Evolutionary conservation across 1,140 invertebrate species (phyloP).

Genomic region (Zaprionus capensis): DNA sequence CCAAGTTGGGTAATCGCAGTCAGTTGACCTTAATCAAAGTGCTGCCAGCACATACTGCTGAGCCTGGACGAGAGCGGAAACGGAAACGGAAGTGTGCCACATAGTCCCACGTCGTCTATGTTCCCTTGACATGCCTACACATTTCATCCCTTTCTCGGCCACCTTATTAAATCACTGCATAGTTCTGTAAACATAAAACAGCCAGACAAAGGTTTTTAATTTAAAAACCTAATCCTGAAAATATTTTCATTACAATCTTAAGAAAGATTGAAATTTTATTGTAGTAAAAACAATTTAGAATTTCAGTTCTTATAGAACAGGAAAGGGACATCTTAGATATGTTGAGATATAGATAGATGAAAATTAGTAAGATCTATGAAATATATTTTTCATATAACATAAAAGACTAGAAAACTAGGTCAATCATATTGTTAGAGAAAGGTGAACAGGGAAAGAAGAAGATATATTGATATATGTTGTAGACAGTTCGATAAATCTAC

Average conservation of each 20-base stretch:
- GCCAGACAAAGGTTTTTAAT: too few species aligned
- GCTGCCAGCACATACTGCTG: conserved; percentile 1
- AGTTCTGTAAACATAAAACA: neutral
- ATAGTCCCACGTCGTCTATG: conserved; percentile 47
- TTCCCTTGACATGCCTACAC: conserved; percentile 17
- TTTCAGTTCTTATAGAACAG: too few species aligned
- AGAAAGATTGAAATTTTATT: too few species aligned
- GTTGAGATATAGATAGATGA: too few species aligned
- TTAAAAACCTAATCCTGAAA: too few species aligned
- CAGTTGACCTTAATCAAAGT: conserved; percentile 61
- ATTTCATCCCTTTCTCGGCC: neutral
- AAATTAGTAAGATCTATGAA: neutral
- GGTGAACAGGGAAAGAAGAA: too few species aligned
- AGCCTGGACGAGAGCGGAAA: conserved; percentile 36
- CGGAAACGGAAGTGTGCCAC: conserved; percentile 67
- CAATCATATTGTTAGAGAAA: too few species aligned
- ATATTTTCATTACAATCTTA: too few species aligned
- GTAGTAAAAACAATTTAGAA: neutral
- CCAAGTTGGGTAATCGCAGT: conserved; percentile 31
- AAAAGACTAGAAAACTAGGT: too few species aligned
- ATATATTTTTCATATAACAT: too few species aligned
- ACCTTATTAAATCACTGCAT: neutral
- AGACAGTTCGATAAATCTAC: too few species aligned
- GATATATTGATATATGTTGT: too few species aligned
- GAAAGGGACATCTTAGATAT: neutral